Evolutionary conservation across 2,113 vertebrate genomes (phyloP).

Genomic region (Epinephelus fuscoguttatus): DNA sequence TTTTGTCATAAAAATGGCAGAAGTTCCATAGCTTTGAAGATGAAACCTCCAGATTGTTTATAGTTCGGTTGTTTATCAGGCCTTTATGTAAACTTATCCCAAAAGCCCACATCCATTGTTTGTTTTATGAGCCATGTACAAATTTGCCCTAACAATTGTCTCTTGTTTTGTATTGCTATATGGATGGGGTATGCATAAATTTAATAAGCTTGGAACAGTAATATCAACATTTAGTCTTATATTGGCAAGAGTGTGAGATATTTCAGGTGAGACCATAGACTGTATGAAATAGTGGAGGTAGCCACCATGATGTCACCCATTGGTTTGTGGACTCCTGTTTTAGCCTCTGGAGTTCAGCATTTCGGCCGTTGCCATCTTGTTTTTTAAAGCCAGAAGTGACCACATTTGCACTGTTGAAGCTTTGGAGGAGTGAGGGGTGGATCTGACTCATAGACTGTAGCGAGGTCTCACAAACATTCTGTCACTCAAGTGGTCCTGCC

Average conservation of each 20-base stretch:
- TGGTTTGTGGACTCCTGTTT: no score
- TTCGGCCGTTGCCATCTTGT: no score
- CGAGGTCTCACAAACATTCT: no score
- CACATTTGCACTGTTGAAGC: no score
- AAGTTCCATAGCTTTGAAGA: slow-evolving; percentile 3
- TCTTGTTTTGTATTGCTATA: neutral
- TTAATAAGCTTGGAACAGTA: neutral
- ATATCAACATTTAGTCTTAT: neutral
- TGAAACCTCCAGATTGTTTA: slow-evolving; percentile 35
- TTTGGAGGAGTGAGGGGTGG: no score
- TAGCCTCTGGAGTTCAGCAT: no score
- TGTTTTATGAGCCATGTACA: slow-evolving; percentile 36
- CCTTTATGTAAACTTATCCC: slow-evolving; percentile 41
- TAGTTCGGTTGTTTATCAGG: slow-evolving; percentile 1
- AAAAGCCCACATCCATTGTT: slow-evolving; percentile 18
- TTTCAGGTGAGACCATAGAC: neutral
- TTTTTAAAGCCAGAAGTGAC: no score
- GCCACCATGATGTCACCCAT: no score
- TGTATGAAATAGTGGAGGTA: no score
- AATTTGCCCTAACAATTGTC: slow-evolving; percentile 5
- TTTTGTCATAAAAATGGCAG: slow-evolving; percentile 25
- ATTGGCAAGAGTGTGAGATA: neutral
- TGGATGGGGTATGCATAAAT: neutral
- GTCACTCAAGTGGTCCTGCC: no score
- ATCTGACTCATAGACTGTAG: no score